Conservation (phyloP, 2,888 invertebrate genomes). For the Lasioglossum zephyrum region DNA sequence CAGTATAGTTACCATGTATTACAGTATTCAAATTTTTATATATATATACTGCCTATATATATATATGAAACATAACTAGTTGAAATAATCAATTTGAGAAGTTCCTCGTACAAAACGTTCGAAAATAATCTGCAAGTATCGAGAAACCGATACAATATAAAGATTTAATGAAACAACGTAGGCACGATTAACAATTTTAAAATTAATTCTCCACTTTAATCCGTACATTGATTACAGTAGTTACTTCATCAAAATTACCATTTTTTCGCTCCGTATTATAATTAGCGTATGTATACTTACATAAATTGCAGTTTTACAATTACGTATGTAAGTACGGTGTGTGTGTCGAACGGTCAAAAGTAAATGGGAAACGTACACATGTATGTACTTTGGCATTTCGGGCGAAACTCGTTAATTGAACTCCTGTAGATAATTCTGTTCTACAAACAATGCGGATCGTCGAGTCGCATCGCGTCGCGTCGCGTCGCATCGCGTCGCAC, state of each 20-base stretch:
- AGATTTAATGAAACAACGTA: constrained; percentile 2
- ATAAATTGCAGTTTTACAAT: constrained; percentile 10
- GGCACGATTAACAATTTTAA: constrained; percentile 1
- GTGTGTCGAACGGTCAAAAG: background rate
- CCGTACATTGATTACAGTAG: constrained; percentile 15
- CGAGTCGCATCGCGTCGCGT: no score
- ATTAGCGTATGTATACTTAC: constrained; percentile 17
- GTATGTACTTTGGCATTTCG: constrained; percentile 25
- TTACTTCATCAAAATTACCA: constrained; percentile 10
- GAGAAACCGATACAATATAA: background rate
- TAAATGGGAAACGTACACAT: background rate
- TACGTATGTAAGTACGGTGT: background rate
- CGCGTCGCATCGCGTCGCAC: no score
- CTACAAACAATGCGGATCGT: background rate
- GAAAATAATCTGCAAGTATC: background rate
- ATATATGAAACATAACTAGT: constrained; percentile 5
- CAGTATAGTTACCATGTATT: constrained; percentile 18
- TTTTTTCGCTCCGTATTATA: constrained; percentile 6
- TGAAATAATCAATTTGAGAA: background rate
- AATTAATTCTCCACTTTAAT: constrained; percentile 10
- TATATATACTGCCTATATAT: background rate
- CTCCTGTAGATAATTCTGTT: background rate
- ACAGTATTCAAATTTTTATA: constrained; percentile 12
- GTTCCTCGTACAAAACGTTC: background rate
- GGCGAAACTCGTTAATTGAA: constrained; percentile 25